Evolutionary conservation across 2,113 vertebrate genomes (phyloP).

Genomic region (Semnornis frantzii): DNA sequence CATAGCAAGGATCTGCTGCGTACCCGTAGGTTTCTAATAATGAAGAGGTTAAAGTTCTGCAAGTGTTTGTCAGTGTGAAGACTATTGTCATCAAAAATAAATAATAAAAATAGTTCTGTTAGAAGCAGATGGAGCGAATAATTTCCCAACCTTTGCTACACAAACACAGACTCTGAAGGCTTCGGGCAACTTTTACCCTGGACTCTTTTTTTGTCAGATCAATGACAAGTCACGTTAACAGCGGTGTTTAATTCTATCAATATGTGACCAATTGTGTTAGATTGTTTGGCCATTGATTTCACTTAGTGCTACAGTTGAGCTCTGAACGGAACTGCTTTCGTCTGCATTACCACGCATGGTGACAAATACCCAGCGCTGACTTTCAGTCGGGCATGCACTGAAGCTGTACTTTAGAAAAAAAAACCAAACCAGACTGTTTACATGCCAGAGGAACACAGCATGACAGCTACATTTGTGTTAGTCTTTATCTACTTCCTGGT

Average conservation of each 20-base stretch:
- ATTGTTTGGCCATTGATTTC: slow-evolving; percentile 93
- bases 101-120: slow-evolving; percentile 24
- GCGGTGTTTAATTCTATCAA: slow-evolving; percentile 93
- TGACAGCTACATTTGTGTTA: not conserved
- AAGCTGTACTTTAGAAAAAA: not conserved
- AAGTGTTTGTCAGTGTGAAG: slow-evolving; percentile 6
- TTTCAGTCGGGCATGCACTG: not conserved
- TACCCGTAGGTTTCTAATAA: not conserved
- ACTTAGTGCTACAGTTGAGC: slow-evolving; percentile 81
- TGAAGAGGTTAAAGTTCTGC: not conserved
- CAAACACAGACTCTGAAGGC: slow-evolving; percentile 64
- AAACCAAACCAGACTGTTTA: not conserved
- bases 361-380: slow-evolving; percentile 62
- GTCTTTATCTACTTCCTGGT: slow-evolving; percentile 18
- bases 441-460: not conserved
- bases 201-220: slow-evolving; percentile 77
- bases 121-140: slow-evolving; percentile 59
- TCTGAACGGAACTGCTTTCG: slow-evolving; percentile 77
- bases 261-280: slow-evolving; percentile 91
- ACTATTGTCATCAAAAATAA: not conserved
- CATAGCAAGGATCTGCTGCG: accelerated
- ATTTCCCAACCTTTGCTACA: slow-evolving; percentile 62
- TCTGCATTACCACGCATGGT: slow-evolving; percentile 67
- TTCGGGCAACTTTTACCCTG: slow-evolving; percentile 75
- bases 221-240: slow-evolving; percentile 90